A percentile compares a stretch with the other conserved stretches of the same genome.
These are phyloP conservation scores for Latrodectus elegans DNA, from an alignment of 2,888 invertebrate genomes.

Conservation along the genomic window DNA sequence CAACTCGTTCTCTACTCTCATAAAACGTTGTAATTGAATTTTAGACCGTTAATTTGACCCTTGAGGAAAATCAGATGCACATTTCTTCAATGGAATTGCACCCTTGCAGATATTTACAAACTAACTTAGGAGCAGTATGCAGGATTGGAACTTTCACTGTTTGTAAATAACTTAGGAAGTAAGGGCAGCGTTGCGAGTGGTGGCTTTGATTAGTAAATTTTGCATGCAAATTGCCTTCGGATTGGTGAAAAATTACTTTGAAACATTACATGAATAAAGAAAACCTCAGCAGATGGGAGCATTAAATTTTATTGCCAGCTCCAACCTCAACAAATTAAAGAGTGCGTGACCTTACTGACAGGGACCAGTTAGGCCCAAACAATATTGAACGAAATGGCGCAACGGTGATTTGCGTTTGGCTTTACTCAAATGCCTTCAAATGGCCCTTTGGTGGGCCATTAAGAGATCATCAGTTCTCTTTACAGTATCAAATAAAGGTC, in stretches of 20 bases:
- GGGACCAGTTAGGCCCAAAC: slow-evolving; percentile 39
- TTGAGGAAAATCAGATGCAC: slow-evolving; percentile 28
- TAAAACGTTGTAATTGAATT: slow-evolving; percentile 49
- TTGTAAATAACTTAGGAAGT: slow-evolving; percentile 45
- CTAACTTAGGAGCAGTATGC: slow-evolving; percentile 10
- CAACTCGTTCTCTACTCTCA: background rate
- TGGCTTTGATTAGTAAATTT: slow-evolving; percentile 41
- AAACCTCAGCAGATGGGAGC: slow-evolving; percentile 13
- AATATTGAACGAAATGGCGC: slow-evolving; percentile 45
- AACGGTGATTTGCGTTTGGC: slow-evolving; percentile 2
- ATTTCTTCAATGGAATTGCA: slow-evolving; percentile 34
- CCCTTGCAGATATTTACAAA: slow-evolving; percentile 10
- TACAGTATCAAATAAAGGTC: slow-evolving; percentile 33
- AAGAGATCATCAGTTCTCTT: slow-evolving; percentile 6
- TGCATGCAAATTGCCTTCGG: slow-evolving; percentile 49
- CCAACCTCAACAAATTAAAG: slow-evolving; percentile 51
- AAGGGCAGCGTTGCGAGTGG: too few relatives aligned
- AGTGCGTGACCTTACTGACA: slow-evolving; percentile 53
- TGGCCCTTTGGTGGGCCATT: slow-evolving; percentile 32
- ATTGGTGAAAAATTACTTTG: slow-evolving; percentile 45
- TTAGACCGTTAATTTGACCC: slow-evolving; percentile 46
- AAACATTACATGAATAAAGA: background rate
- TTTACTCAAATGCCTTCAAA: slow-evolving; percentile 7
- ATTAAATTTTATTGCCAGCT: slow-evolving; percentile 47
- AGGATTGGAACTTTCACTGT: slow-evolving; percentile 29